Evolutionary conservation across 64 coral and sea anemone species (phyloP), one percentile per base, ranked within the genome.

Genomic region (Cladopsammia gracilis): DNA sequence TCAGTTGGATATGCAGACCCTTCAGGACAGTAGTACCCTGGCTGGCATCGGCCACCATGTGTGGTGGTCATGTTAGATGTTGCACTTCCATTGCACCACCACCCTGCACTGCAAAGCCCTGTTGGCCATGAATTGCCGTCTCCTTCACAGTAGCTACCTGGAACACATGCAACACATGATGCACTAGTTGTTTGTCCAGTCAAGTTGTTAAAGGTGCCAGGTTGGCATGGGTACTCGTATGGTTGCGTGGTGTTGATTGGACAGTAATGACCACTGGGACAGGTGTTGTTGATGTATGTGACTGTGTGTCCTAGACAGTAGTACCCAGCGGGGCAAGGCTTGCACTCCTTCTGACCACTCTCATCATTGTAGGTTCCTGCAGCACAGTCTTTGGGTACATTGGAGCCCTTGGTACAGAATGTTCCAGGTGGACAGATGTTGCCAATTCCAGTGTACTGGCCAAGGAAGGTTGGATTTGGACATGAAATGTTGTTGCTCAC

Each of bases 371-470:
- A 96, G 59, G 98, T 96, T n/a, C 98, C 98, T 25, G 94, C 57
- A 62, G 67, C 61, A 42, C 98, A 99, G 26, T 61, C 75, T 34
- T 83, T 60, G 13, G 98, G 94, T 22, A 75, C 82, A 70, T 80
- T 48, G 25, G 87, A 95, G 0, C 91, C 94, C 49, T 58, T 58
- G 43, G 51, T 67, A 49, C 98, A 99, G 85, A 87, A 99, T 62
- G 88, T 93, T 76, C 98, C 98, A 18, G 91, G 76, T 15, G 98
- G 98, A 70, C 98, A 99, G 66, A 99, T 99, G 72, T 94, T 91
- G 64, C 98, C 98, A 86, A 99, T 96, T 12, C 98, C 98, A 78
- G 91, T 94, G 76, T 99, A 96, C 57, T 99, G 98, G 57, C 98
- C 97, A 51, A 99, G 94, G 88, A 93, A 99, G 0, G 86, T 91